Evolutionary conservation across 2,888 invertebrate species (phyloP).

Genomic region (Erebia aethiops): DNA sequence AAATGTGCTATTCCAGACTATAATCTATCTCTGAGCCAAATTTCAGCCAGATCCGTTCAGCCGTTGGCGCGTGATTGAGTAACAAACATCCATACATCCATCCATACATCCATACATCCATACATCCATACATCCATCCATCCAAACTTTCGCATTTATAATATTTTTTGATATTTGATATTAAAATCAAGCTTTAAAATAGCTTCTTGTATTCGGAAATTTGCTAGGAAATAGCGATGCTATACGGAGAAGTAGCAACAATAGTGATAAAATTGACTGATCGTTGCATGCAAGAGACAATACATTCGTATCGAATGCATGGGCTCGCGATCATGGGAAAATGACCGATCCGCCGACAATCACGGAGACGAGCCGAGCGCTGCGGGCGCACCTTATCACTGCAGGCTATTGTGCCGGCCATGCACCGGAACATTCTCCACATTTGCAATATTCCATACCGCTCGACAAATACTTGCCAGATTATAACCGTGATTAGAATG

Average conservation of each 20-base stretch:
- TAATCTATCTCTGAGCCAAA: too few relatives aligned
- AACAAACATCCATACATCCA: too few relatives aligned
- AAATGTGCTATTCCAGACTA: too few relatives aligned
- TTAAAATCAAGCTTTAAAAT: not conserved
- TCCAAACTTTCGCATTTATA: too few relatives aligned
- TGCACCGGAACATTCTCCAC: constrained; percentile 52
- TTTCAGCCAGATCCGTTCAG: too few relatives aligned
- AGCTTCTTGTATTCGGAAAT: constrained; percentile 11
- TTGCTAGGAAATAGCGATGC: constrained; percentile 16
- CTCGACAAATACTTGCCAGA: constrained; percentile 66
- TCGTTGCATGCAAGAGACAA: constrained; percentile 50
- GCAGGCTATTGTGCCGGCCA: constrained; percentile 59
- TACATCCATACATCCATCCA: too few relatives aligned
- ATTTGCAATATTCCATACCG: constrained; percentile 68
- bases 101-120: too few relatives aligned
- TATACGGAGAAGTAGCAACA: constrained; percentile 18
- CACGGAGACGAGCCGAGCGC: constrained; percentile 47
- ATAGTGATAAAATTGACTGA: constrained; percentile 34
- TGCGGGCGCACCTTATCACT: constrained; percentile 54
- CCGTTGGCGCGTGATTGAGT: too few relatives aligned
- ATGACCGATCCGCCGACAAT: constrained; percentile 63
- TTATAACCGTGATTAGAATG: constrained; percentile 64
- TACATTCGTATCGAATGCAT: constrained; percentile 56
- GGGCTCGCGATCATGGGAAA: constrained; percentile 70
- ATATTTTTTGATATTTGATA: too few relatives aligned